Conservation (phyloP, 1,140 invertebrate species). For the Drosophila athabasca region DNA sequence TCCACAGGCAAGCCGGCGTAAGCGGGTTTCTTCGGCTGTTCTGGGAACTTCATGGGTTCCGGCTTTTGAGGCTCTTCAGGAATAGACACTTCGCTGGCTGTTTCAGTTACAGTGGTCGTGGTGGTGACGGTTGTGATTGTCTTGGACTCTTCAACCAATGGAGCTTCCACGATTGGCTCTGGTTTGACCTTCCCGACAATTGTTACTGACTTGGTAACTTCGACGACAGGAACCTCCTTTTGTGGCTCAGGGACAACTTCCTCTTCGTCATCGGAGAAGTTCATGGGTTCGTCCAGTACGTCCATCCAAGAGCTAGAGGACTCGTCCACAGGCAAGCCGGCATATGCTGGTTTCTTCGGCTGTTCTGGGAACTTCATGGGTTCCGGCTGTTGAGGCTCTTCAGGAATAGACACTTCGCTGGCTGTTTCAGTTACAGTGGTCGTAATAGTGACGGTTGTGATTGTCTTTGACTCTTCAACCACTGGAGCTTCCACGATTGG, state of each 20-base stretch:
- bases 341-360: slow-evolving; percentile 71
- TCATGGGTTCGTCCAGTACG: slow-evolving; percentile 73
- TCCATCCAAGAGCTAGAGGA: slow-evolving; percentile 73
- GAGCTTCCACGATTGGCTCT: background rate
- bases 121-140: slow-evolving; percentile 17
- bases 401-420: background rate
- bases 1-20: slow-evolving; percentile 84
- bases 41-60: slow-evolving; percentile 18
- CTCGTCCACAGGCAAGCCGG: slow-evolving; percentile 84
- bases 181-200: slow-evolving; percentile 3
- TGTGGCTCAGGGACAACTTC: slow-evolving; percentile 1
- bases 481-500: too few species aligned
- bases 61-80: too few species aligned
- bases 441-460: slow-evolving; percentile 4
- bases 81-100: background rate
- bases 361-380: slow-evolving; percentile 39
- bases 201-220: background rate
- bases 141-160: slow-evolving; percentile 10
- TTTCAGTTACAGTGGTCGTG: background rate
- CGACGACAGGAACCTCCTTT: background rate
- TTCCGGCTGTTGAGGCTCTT: slow-evolving; percentile 7
- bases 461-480: background rate
- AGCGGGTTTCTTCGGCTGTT: slow-evolving; percentile 40
- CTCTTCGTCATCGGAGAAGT: slow-evolving; percentile 84
- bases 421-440: slow-evolving; percentile 11